phyloP scores from a whole-genome alignment of 2,797 vertebrate species.

The Remorina albescens region DNA sequence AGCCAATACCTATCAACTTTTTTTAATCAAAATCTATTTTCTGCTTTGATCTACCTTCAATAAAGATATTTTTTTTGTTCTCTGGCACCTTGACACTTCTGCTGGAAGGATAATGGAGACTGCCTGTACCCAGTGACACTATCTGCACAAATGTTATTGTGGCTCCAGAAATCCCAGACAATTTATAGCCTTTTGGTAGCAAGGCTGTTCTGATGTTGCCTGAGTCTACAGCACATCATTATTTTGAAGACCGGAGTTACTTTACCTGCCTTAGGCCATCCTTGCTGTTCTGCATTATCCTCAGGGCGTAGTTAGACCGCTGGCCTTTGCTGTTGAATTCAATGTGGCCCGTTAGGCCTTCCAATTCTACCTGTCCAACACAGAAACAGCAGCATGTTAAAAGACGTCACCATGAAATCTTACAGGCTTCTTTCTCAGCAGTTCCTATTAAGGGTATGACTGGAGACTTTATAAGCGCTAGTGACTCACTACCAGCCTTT shows the following conservation, averaged over 20 bases:
- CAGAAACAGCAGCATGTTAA: conserved; percentile 75
- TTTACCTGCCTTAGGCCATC: conserved; percentile 94
- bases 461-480: conserved; percentile 14
- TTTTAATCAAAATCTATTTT: conserved; percentile 28
- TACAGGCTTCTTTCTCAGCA: conserved; percentile 6
- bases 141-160: conserved; percentile 32
- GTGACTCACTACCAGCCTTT: conserved; percentile 18
- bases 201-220: neutral
- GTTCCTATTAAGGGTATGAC: conserved; percentile 13
- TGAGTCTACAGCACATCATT: conserved; percentile 1
- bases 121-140: conserved; percentile 51
- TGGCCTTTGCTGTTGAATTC: conserved; percentile 99
- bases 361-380: conserved; percentile 98
- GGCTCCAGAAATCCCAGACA: conserved; percentile 27
- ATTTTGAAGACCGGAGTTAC: conserved; percentile 51
- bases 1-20: neutral
- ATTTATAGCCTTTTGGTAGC: conserved; percentile 21
- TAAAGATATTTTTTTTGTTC: conserved; percentile 37
- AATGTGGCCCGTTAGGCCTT: conserved; percentile 98
- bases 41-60: conserved; percentile 27
- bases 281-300: conserved; percentile 93
- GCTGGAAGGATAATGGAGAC: conserved; percentile 42
- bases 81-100: conserved; percentile 28
- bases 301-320: conserved; percentile 94
- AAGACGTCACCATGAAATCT: conserved; percentile 1